Percentiles rank a stretch among this genome's conserved stretches.
Evolutionary conservation across 2,888 invertebrate genomes (phyloP).

Genomic region (Eupithecia pulchellata): DNA sequence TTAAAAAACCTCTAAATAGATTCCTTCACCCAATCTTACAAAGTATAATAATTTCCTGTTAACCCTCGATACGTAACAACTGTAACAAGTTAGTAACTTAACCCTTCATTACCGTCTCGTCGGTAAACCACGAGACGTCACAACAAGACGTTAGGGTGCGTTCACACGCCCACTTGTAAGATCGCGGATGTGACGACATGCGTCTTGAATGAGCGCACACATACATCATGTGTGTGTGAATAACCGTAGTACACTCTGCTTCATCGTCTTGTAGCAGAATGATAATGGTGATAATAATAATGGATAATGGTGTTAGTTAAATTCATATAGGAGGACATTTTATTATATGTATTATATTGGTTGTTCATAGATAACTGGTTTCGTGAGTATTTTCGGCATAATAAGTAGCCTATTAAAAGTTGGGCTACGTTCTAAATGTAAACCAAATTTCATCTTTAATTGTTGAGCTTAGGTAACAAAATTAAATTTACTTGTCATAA

Average conservation of each 20-base stretch:
- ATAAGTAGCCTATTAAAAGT: too few species aligned
- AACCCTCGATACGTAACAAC: conserved; percentile 21
- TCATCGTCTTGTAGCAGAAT: not conserved
- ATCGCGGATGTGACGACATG: conserved; percentile 74
- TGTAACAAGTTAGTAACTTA: conserved; percentile 31
- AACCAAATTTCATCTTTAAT: too few species aligned
- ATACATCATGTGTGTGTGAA: conserved; percentile 62
- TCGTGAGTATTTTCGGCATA: too few species aligned
- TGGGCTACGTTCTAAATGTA: too few species aligned
- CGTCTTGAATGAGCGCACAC: conserved; percentile 80
- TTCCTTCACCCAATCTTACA: not conserved
- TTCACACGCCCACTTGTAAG: conserved; percentile 79
- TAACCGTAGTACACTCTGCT: conserved; percentile 57
- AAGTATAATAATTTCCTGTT: not conserved
- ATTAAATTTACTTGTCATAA: too few species aligned
- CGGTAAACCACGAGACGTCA: conserved; percentile 63
- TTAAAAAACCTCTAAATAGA: not conserved
- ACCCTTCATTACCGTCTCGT: conserved; percentile 71
- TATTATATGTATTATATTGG: too few species aligned
- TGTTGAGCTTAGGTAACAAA: too few species aligned
- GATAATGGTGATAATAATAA: too few species aligned
- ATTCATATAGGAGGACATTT: too few species aligned
- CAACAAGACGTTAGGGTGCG: conserved; percentile 66
- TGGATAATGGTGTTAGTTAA: too few species aligned
- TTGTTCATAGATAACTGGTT: too few species aligned